Evolutionary conservation across 2,797 vertebrate species (phyloP).

Genomic region (Mico argentatus): DNA sequence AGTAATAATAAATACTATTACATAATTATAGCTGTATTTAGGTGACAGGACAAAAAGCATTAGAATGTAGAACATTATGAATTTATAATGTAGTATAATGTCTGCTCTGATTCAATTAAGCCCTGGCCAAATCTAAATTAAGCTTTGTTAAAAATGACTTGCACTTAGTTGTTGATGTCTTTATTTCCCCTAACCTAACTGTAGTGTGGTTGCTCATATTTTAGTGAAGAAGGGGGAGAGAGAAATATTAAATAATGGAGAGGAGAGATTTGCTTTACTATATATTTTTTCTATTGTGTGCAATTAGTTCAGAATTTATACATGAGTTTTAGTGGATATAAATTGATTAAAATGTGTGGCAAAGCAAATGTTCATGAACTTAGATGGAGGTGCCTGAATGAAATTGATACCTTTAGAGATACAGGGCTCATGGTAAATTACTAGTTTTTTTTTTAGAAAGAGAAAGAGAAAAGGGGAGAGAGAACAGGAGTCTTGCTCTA

Average conservation of each 20-base stretch:
- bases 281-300: neutral
- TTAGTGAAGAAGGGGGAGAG: neutral
- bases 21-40: slow-evolving; percentile 1
- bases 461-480: no score
- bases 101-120: neutral
- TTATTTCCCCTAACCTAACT: neutral
- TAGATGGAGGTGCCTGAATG: neutral
- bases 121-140: neutral
- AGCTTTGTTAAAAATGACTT: neutral
- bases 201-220: neutral
- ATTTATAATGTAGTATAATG: slow-evolving; percentile 32
- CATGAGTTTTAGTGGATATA: neutral
- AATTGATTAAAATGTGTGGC: neutral
- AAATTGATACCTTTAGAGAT: neutral
- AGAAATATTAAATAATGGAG: neutral
- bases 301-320: neutral
- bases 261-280: neutral
- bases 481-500: no score
- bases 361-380: neutral
- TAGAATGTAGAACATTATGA: neutral
- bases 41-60: slow-evolving; percentile 14
- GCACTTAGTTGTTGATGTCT: neutral
- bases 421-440: neutral
- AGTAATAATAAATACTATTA: neutral
- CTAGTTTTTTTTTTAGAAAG: neutral